Percentiles rank a stretch among this genome's conserved stretches.
Conservation (phyloP, 1,140 invertebrate species). For the Caenorhabditis briggsae region DNA sequence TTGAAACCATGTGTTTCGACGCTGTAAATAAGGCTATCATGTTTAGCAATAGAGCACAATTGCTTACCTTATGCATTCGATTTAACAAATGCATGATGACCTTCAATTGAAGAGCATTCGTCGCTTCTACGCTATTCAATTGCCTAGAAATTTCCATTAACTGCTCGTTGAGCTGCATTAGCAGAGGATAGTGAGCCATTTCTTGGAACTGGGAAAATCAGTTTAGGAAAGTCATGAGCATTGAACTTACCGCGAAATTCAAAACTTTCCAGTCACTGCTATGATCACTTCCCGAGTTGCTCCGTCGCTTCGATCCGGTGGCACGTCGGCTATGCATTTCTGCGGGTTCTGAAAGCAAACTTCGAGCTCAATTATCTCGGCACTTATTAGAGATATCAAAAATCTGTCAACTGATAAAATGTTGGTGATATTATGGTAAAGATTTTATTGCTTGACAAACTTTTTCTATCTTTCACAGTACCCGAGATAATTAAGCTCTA, state of each 20-base stretch:
- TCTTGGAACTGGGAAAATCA: constrained; percentile 26
- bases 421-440: too few species aligned
- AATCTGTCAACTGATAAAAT: too few species aligned
- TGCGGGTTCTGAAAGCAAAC: constrained; percentile 16
- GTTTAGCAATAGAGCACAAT: too few species aligned
- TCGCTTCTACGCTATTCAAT: constrained; percentile 16
- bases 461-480: too few species aligned
- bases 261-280: constrained; percentile 41
- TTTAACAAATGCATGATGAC: constrained; percentile 39
- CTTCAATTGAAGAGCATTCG: constrained; percentile 35
- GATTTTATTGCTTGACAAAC: too few species aligned
- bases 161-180: constrained; percentile 36
- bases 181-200: constrained; percentile 40
- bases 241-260: constrained; percentile 8
- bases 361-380: not conserved
- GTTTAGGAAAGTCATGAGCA: too few species aligned
- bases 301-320: constrained; percentile 1
- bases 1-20: not conserved
- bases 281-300: constrained; percentile 28
- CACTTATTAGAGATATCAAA: too few species aligned
- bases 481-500: too few species aligned
- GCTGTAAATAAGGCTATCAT: not conserved
- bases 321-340: constrained; percentile 6
- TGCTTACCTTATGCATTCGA: not conserved
- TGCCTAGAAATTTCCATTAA: constrained; percentile 25